phyloP scores from a whole-genome alignment of 2,797 vertebrate species.

The Helicolenus hilgendorfi region DNA sequence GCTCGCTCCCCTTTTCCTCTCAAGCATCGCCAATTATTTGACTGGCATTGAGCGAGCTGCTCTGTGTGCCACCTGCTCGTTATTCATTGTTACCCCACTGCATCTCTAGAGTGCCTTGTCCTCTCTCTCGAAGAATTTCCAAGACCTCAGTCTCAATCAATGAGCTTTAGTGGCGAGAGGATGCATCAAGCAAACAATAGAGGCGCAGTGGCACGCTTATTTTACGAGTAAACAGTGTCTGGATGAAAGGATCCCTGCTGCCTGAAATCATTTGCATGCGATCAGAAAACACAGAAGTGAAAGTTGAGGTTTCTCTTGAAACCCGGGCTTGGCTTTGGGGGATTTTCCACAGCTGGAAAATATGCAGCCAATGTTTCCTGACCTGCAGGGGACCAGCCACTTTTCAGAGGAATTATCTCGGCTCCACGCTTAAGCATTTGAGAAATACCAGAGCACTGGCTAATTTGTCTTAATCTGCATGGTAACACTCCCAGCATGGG shows the following conservation, averaged over 20 bases:
- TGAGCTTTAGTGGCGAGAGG: constrained; percentile 23
- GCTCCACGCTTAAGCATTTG: background rate
- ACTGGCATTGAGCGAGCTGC: constrained; percentile 31
- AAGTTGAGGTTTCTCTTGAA: constrained; percentile 22
- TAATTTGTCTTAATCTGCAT: constrained; percentile 41
- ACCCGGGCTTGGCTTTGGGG: background rate
- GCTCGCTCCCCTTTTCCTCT: constrained; percentile 18
- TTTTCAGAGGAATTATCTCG: constrained; percentile 14
- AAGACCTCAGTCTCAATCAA: constrained; percentile 56
- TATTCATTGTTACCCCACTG: constrained; percentile 55
- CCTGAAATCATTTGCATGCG: constrained; percentile 43
- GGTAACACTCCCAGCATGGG: constrained; percentile 11
- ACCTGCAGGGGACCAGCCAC: background rate
- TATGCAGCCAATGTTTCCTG: background rate
- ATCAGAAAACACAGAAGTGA: constrained; percentile 14
- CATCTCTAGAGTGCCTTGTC: constrained; percentile 38
- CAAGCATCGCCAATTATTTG: constrained; percentile 58
- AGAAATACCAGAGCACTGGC: background rate
- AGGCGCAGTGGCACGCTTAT: background rate
- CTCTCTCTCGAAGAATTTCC: constrained; percentile 28
- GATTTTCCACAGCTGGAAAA: constrained; percentile 9
- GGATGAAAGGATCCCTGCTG: constrained; percentile 36
- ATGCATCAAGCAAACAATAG: constrained; percentile 43
- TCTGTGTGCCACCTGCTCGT: constrained; percentile 52
- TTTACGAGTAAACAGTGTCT: constrained; percentile 48